These are phyloP conservation scores for Oreochromis aureus DNA, from an alignment of 2,113 vertebrate species.

Conservation along the genomic window DNA sequence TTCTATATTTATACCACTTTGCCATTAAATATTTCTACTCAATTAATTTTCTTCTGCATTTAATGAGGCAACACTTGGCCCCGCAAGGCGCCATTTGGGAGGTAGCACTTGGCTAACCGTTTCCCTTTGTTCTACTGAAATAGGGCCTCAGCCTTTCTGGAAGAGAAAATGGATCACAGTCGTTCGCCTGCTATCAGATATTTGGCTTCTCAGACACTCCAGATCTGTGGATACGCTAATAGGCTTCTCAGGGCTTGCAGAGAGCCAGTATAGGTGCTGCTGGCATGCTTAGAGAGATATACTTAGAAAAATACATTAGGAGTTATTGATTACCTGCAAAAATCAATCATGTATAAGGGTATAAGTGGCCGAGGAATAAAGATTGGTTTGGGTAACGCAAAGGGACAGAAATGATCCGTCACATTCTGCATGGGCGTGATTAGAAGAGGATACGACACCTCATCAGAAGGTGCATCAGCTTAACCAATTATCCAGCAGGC, in stretches of 20 bases:
- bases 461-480: slow-evolving; percentile 43
- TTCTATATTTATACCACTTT: slow-evolving; percentile 69
- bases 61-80: slow-evolving; percentile 69
- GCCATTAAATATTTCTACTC: slow-evolving; percentile 73
- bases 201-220: slow-evolving; percentile 27
- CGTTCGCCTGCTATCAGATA: slow-evolving; percentile 33
- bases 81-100: slow-evolving; percentile 61
- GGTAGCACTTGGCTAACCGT: slow-evolving; percentile 54
- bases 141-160: slow-evolving; percentile 25
- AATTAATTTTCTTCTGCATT: slow-evolving; percentile 62
- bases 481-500: slow-evolving; percentile 26
- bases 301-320: slow-evolving; percentile 57
- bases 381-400: slow-evolving; percentile 34
- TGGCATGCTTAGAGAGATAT: slow-evolving; percentile 26
- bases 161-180: slow-evolving; percentile 44
- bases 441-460: slow-evolving; percentile 31
- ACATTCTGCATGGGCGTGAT: slow-evolving; percentile 29
- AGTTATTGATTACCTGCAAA: slow-evolving; percentile 36
- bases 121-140: slow-evolving; percentile 49
- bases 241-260: slow-evolving; percentile 37
- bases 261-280: background rate
- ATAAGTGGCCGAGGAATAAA: slow-evolving; percentile 18
- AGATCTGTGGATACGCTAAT: slow-evolving; percentile 40
- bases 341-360: slow-evolving; percentile 37
- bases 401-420: slow-evolving; percentile 35